Percentiles rank a stretch among this genome's conserved stretches.
Conservation (phyloP, 1,140 invertebrate genomes). For the Samia ricini region DNA sequence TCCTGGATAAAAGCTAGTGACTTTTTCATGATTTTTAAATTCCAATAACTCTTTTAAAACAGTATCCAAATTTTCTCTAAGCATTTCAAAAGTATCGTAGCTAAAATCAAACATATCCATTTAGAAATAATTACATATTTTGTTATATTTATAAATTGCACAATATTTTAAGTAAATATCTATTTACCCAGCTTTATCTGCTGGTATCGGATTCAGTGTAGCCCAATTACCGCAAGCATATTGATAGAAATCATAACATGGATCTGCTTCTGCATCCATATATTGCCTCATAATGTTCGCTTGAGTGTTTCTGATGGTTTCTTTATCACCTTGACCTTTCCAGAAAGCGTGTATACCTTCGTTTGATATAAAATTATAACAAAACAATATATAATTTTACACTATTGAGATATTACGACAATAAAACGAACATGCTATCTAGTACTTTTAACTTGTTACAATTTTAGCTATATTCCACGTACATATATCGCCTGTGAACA, state of each 20-base stretch:
- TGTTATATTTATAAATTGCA: not conserved
- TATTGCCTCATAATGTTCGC: slow-evolving; percentile 84
- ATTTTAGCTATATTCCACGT: not conserved
- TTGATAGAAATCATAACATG: slow-evolving; percentile 95
- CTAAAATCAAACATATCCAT: slow-evolving; percentile 42
- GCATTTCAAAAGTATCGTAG: slow-evolving; percentile 90
- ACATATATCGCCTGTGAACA: not conserved
- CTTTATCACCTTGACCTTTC: slow-evolving; percentile 79
- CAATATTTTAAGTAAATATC: not conserved
- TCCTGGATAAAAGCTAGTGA: slow-evolving; percentile 52
- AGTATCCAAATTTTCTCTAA: slow-evolving; percentile 85
- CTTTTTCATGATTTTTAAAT: slow-evolving; percentile 45
- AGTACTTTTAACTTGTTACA: not conserved
- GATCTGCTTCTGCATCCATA: slow-evolving; percentile 88
- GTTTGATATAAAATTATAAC: not conserved
- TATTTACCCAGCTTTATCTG: slow-evolving; percentile 83
- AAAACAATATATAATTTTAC: too few species aligned
- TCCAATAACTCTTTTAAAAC: slow-evolving; percentile 84
- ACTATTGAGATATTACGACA: too few species aligned
- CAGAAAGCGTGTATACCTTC: slow-evolving; percentile 66
- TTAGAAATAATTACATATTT: not conserved
- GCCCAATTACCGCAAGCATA: slow-evolving; percentile 95
- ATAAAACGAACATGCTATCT: too few species aligned
- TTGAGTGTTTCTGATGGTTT: slow-evolving; percentile 77
- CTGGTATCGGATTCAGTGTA: slow-evolving; percentile 89